Base-by-base conservation (phyloP, 1,140 invertebrate genomes). In the Drosophila pseudoananassae region DNA sequence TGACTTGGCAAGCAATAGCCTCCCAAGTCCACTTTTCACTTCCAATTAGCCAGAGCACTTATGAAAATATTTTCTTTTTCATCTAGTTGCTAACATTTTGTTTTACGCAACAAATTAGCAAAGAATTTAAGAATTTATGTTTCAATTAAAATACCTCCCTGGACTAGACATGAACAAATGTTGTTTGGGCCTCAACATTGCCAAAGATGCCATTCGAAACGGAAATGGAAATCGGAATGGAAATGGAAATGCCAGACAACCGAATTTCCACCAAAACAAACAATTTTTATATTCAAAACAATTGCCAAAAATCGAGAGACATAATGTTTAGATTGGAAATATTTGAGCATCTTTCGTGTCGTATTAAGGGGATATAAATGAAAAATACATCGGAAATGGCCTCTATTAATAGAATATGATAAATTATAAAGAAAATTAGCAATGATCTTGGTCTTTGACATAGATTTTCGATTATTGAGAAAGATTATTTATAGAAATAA, bases 321-420 rank as follows among this genome's bases (percentile, higher is more conserved):
- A 78, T 64, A 56, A 40, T 85, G 81, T 85, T 85, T 85, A 85
- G 68, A 85, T 81, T 78, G 74, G 49, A 69, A 81, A 87, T 85
- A 81, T 85, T 81, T 61, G 49, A 74, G 31, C 54, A 64, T 55
- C 56, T 56, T 63, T 52, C 55, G 36, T 33, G 20, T 60, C 57
- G 55, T 25, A 76, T 76, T 80, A 73, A 76, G 61, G 50, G 70
- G 64, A 73, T 76, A 81, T 81, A 68, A 75, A 78, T 85, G 71
- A 75, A 64, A 87, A 78, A 71, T 65, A 82, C 52, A 70, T 58
- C 68, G 73, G 56, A 78, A 60, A 68, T 64, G 25, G 23, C 8
- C 40, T 31, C 78, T 82, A 78, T 72, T 72, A 56, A 53, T 87
- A 82, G 78, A 27, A 36, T 49, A 72, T 85, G 83, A 85, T 82